Percentiles rank a stretch among this genome's conserved stretches.
Conservation (phyloP, 2,113 vertebrate genomes). For the Oreochromis niloticus region DNA sequence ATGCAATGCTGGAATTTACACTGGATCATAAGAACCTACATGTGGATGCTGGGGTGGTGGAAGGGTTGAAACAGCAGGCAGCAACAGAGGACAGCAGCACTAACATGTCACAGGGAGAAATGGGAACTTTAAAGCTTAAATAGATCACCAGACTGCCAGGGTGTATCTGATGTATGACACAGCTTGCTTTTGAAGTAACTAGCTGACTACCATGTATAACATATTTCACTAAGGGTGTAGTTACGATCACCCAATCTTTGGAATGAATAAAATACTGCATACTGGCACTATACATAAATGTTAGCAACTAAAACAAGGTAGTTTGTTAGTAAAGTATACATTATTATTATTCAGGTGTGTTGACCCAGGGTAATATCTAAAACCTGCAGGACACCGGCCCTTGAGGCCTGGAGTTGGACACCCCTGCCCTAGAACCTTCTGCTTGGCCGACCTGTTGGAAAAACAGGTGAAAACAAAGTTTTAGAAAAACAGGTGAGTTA, state of each 20-base stretch:
- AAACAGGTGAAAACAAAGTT: neutral
- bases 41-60: neutral
- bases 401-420: neutral
- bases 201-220: neutral
- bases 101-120: neutral
- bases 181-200: neutral
- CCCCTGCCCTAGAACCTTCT: neutral
- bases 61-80: neutral
- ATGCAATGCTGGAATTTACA: neutral
- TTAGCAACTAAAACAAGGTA: neutral
- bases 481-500: neutral
- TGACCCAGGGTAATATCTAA: neutral
- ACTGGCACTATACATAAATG: neutral
- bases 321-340: too few relatives aligned
- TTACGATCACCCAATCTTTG: neutral
- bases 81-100: neutral
- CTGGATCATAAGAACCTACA: neutral
- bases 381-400: accelerated
- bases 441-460: neutral
- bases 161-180: neutral
- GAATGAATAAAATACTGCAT: neutral
- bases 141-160: neutral
- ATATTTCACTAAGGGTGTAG: neutral
- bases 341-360: neutral
- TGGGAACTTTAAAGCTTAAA: neutral